Conservation (phyloP, 2,888 invertebrate species). For the Argyresthia goedartella region DNA sequence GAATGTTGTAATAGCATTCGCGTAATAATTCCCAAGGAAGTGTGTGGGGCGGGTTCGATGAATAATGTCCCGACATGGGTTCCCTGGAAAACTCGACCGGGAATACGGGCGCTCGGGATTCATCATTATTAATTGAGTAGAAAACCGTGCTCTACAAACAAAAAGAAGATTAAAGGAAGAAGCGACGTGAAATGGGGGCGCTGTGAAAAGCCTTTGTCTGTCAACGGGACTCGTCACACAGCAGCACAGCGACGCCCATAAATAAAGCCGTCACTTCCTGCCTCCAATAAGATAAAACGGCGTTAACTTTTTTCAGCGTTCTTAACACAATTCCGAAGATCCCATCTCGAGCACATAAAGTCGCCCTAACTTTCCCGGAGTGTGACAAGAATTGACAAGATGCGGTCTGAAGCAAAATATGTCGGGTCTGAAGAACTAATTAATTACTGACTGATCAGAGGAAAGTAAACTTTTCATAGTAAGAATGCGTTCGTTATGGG, state of each 20-base stretch:
- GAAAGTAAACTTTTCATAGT: conserved; percentile 2
- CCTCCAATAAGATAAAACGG: conserved; percentile 36
- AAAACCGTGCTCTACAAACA: conserved; percentile 10
- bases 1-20: not conserved
- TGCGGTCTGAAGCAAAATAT: not conserved
- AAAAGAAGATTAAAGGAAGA: conserved; percentile 3
- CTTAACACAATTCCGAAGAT: conserved; percentile 7
- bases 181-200: not conserved
- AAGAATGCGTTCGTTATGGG: conserved; percentile 1
- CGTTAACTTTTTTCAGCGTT: conserved; percentile 33
- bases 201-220: not conserved
- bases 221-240: conserved; percentile 12
- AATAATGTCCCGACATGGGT: no score
- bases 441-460: conserved; percentile 18
- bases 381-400: conserved; percentile 8
- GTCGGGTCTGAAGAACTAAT: conserved; percentile 13
- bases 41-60: no score
- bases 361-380: conserved; percentile 19
- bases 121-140: not conserved
- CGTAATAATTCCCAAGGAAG: not conserved
- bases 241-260: conserved; percentile 19
- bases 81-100: not conserved
- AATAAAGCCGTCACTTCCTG: conserved; percentile 40
- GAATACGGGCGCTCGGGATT: not conserved
- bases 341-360: conserved; percentile 5